Conservation (phyloP, 1,140 invertebrate species). For the Drosophila insularis region DNA sequence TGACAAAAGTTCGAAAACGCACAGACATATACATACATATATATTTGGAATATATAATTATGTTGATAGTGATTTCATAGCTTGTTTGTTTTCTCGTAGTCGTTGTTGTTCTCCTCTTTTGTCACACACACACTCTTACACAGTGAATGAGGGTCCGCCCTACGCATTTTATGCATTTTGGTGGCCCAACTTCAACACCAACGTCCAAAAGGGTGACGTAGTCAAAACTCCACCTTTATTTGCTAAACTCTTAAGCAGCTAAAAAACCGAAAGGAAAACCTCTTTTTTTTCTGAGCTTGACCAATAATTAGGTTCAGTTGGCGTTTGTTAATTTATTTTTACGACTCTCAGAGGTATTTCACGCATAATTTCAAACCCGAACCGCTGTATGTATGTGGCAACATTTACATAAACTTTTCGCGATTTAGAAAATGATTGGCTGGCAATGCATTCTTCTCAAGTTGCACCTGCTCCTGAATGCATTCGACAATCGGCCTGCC, state of each 20-base stretch:
- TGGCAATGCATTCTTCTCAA: conserved; percentile 75
- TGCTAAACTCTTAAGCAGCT: conserved; percentile 17
- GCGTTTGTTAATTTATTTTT: conserved; percentile 51
- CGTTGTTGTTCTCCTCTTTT: not conserved
- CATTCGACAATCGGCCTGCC: conserved; percentile 84
- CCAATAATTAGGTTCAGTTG: conserved; percentile 56
- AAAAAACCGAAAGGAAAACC: not conserved
- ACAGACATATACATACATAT: conserved; percentile 17
- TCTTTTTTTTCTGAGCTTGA: conserved; percentile 35
- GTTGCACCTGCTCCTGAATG: conserved; percentile 82
- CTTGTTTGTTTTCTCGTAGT: conserved; percentile 30
- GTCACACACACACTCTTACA: not conserved
- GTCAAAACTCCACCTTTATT: conserved; percentile 42
- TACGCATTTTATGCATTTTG: not conserved
- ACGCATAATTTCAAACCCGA: conserved; percentile 35
- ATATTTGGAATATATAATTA: conserved; percentile 41
- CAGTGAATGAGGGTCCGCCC: not conserved
- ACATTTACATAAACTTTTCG: conserved; percentile 78
- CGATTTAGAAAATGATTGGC: conserved; percentile 84
- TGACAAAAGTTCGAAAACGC: conserved; percentile 1
- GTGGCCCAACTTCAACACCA: not conserved
- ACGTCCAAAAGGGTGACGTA: not conserved
- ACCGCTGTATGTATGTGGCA: conserved; percentile 11
- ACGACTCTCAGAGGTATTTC: conserved; percentile 37
- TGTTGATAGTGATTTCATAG: conserved; percentile 35